Conservation (phyloP, 1,140 invertebrate species). For the Nymphalis io region DNA sequence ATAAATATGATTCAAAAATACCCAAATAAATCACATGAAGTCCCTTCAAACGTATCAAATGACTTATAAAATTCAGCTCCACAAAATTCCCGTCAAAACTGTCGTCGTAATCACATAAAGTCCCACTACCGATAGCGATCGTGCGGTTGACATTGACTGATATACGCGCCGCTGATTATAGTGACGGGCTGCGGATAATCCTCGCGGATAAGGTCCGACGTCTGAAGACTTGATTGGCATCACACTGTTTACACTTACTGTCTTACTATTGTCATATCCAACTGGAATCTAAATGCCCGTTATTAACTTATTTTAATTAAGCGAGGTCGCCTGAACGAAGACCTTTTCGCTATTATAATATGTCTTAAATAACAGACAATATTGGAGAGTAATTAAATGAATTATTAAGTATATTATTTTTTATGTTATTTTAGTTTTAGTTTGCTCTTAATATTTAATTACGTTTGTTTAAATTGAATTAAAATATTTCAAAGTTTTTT, state of each 20-base stretch:
- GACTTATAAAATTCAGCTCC: slow-evolving; percentile 6
- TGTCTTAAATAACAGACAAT: too few species aligned
- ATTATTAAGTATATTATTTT: too few species aligned
- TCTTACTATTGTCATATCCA: background rate
- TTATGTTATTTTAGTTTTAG: too few species aligned
- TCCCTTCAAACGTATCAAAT: slow-evolving; percentile 1
- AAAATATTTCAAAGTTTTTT: too few species aligned
- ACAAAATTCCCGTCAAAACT: slow-evolving; percentile 15
- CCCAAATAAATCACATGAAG: background rate
- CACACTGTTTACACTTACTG: background rate
- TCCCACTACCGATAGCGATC: slow-evolving; percentile 28
- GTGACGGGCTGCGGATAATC: slow-evolving; percentile 8
- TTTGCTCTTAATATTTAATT: too few species aligned
- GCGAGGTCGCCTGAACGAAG: too few species aligned
- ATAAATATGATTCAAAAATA: background rate
- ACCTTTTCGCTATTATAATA: too few species aligned
- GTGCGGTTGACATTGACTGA: slow-evolving; percentile 26
- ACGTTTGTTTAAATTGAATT: too few species aligned
- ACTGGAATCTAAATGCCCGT: too few species aligned
- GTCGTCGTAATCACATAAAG: slow-evolving; percentile 29
- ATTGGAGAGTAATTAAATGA: too few species aligned
- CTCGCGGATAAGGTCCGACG: slow-evolving; percentile 15
- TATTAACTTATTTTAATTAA: too few species aligned
- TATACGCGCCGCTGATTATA: slow-evolving; percentile 15
- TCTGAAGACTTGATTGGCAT: slow-evolving; percentile 11